phyloP scores from a whole-genome alignment of 2,888 invertebrate genomes.

The Cephus runcator region DNA sequence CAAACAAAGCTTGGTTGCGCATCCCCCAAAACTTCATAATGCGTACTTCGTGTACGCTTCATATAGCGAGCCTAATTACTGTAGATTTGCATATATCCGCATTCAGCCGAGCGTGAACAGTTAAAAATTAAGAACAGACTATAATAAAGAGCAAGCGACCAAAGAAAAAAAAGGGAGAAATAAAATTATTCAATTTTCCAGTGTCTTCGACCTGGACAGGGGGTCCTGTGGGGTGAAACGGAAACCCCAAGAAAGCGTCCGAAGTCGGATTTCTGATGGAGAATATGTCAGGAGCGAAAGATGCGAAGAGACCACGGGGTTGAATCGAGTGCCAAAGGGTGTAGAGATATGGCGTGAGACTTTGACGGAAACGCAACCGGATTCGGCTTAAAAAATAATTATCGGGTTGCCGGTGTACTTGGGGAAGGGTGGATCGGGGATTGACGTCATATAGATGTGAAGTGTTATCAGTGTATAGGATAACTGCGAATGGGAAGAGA shows the following conservation, averaged over 20 bases:
- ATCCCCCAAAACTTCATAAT: conserved; percentile 37
- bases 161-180: background rate
- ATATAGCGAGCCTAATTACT: conserved; percentile 61
- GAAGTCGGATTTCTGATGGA: background rate
- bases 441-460: conserved; percentile 23
- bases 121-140: background rate
- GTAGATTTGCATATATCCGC: conserved; percentile 54
- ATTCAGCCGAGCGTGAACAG: background rate
- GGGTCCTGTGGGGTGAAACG: background rate
- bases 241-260: background rate
- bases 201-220: background rate
- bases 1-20: conserved; percentile 52
- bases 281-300: background rate
- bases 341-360: conserved; percentile 19
- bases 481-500: conserved; percentile 21
- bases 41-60: conserved; percentile 50
- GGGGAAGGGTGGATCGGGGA: conserved; percentile 25
- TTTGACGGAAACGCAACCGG: conserved; percentile 35
- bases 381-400: conserved; percentile 49
- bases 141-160: background rate
- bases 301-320: background rate
- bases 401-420: conserved; percentile 29
- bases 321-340: background rate
- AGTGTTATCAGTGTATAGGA: conserved; percentile 19
- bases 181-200: background rate